Evolutionary conservation across 2,888 invertebrate species (phyloP), one percentile per base, ranked within the genome.

Genomic region (Drosophila lacicola): DNA sequence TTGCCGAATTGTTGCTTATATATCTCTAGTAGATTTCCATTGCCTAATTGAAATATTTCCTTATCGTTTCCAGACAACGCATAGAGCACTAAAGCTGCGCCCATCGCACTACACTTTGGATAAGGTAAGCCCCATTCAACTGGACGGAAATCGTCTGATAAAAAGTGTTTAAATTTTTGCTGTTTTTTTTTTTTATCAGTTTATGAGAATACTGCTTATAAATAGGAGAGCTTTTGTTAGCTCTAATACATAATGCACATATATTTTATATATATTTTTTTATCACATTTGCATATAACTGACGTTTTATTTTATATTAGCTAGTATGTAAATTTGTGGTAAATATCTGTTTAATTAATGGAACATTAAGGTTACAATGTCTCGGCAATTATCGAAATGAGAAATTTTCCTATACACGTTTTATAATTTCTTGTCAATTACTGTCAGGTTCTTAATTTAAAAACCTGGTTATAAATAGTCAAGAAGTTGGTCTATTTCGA

Each of bases 1-100:
- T 70, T 50, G 3, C 1, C 13, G 25, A 14, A 42, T 45, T 54
- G 19, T 47, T 39, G 51, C n/a, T 47, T 45, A 36, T 42, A 17
- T 17, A n/a, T 8, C 3, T 39, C 17, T 8, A 8, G 13, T 25
- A 14, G 10, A 19, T 9, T 4, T 36, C 3, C 25, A 25, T 21
- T 21, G 8, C 19, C 45, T 51, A 51, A 68, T 73, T 36, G 17
- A 45, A 46, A 33, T 46, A 47, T 41, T 34, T 63, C 78, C 46
- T 65, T 78, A 55, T 73, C 61, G n/a, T 41, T 63, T 60, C 13
- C 78, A 75, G 75, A 73, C 46, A 54, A 57, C 60, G 42, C 50
- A 29, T 41, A 42, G 41, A 64, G 74, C 63, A 64, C 41, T 25
- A 45, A 45, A 54, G 39, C 19, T 42, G 58, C 58, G 68, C 37